Evolutionary conservation across 2,113 vertebrate species (phyloP).

Genomic region (Okapia johnstoni): DNA sequence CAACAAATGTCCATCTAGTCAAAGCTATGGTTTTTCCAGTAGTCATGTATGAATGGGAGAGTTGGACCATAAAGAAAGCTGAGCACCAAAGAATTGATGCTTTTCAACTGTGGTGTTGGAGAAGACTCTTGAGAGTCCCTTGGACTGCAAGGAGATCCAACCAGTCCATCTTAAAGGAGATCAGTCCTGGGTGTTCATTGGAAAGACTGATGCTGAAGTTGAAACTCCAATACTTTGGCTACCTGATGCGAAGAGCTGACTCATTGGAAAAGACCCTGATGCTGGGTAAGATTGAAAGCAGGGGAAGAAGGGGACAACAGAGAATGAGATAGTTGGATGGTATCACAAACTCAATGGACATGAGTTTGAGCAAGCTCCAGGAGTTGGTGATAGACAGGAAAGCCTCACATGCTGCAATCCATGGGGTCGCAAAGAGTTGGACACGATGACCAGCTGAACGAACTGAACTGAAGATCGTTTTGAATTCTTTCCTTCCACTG

Average conservation of each 20-base stretch:
- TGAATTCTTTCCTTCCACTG: neutral
- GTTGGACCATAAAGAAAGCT: neutral
- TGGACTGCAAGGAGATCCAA: neutral
- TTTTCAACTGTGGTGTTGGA: neutral
- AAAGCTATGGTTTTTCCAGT: neutral
- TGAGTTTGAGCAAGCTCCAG: neutral
- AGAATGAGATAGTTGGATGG: neutral
- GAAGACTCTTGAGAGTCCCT: neutral
- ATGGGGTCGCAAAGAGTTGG: fast-evolving
- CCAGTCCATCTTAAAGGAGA: neutral
- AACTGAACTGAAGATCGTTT: neutral
- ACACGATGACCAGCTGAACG: neutral
- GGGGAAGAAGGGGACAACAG: neutral
- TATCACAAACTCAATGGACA: neutral
- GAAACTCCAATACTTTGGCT: neutral
- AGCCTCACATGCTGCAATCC: neutral
- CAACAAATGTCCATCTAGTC: neutral
- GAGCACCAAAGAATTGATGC: neutral
- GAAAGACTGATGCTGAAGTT: neutral
- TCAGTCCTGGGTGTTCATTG: neutral
- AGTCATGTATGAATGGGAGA: neutral
- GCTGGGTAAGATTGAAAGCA: neutral
- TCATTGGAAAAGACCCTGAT: neutral
- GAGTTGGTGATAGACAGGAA: neutral
- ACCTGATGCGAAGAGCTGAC: neutral